These are phyloP conservation scores for Tipula helvola DNA, from an alignment of 2,888 invertebrate species.

Conservation along the genomic window DNA sequence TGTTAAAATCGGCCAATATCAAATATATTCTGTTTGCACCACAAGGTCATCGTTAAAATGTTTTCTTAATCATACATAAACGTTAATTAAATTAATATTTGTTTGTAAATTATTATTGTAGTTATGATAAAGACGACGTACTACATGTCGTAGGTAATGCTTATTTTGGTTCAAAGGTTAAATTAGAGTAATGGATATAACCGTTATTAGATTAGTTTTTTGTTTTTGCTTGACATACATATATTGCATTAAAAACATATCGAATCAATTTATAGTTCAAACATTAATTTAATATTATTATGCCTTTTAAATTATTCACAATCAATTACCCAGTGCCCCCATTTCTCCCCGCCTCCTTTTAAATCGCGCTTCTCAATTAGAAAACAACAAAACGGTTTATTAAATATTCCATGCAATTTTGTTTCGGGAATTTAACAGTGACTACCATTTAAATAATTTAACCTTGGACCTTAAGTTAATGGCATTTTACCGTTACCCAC, in stretches of 20 bases:
- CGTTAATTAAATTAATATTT: no score
- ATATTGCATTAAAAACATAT: neutral
- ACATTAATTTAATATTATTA: neutral
- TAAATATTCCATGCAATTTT: conserved; percentile 8
- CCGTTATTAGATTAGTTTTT: no score
- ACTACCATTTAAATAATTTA: neutral
- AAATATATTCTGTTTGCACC: no score
- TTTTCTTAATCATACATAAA: no score
- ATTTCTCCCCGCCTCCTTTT: neutral
- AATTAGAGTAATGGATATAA: no score
- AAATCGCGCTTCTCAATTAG: neutral
- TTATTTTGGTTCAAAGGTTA: no score
- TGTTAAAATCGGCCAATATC: no score
- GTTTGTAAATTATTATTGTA: no score
- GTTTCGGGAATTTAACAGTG: neutral
- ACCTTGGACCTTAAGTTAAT: neutral
- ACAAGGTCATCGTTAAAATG: no score
- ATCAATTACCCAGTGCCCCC: neutral
- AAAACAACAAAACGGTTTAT: conserved; percentile 6
- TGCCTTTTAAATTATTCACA: neutral
- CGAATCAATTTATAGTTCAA: neutral
- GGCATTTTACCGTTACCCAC: neutral
- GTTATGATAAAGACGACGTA: no score
- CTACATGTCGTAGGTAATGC: no score
- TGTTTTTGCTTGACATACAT: neutral